phyloP scores from a whole-genome alignment of 2,888 invertebrate genomes.

The Lasioglossum zephyrum region DNA sequence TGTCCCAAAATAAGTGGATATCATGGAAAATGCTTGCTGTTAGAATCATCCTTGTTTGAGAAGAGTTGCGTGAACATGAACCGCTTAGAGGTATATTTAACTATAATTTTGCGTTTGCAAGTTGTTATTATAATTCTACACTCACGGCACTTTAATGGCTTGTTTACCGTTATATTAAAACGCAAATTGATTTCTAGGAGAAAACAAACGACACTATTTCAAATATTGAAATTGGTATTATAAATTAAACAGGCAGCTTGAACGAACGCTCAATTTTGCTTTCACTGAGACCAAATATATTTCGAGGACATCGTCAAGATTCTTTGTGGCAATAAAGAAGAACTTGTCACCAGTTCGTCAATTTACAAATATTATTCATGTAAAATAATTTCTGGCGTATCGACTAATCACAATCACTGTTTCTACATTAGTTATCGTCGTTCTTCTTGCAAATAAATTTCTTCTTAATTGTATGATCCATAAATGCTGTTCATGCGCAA shows the following conservation, averaged over 20 bases:
- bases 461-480: not conserved
- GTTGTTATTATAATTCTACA: not conserved
- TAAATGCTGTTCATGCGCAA: not conserved
- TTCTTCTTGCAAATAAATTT: not conserved
- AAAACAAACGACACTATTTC: not conserved
- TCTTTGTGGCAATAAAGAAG: not conserved
- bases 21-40: not conserved
- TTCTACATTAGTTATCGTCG: not conserved
- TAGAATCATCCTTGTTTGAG: not conserved
- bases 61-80: not conserved
- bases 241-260: not conserved
- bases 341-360: not conserved
- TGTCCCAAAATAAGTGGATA: not conserved
- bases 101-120: conserved; percentile 1
- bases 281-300: not conserved
- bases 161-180: not conserved
- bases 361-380: not conserved
- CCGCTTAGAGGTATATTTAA: not conserved
- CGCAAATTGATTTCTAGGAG: not conserved
- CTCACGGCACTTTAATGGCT: not conserved
- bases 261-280: not conserved
- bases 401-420: not conserved
- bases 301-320: not conserved
- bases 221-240: not conserved
- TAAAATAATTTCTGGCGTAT: not conserved